Conservation (phyloP, 2,888 invertebrate species). For the Carterocephalus palaemon region DNA sequence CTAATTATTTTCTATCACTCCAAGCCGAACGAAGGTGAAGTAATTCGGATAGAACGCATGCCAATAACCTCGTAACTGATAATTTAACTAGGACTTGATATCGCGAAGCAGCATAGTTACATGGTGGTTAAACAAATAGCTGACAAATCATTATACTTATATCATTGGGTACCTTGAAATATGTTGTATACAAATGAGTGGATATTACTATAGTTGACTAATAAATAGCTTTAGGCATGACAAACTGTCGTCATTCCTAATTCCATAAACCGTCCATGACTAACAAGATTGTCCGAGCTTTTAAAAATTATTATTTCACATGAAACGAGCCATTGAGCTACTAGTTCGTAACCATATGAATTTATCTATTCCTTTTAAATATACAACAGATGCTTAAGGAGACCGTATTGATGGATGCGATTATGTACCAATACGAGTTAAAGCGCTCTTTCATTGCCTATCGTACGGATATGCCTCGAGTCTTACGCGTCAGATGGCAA, state of each 20-base stretch:
- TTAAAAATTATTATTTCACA: too few relatives aligned
- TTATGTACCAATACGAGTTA: conserved; percentile 43
- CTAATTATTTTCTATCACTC: conserved; percentile 12
- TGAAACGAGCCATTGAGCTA: too few relatives aligned
- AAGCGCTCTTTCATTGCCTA: conserved; percentile 58
- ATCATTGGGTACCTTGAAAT: too few relatives aligned
- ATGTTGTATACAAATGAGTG: too few relatives aligned
- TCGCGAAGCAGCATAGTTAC: conserved; percentile 6
- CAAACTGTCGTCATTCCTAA: too few relatives aligned
- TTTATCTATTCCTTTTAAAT: conserved; percentile 25
- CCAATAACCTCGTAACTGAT: conserved; percentile 40
- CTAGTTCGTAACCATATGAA: conserved; percentile 12
- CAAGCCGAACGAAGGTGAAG: conserved; percentile 2
- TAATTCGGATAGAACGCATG: conserved; percentile 33
- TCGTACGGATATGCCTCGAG: conserved; percentile 36
- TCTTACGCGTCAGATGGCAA: conserved; percentile 39
- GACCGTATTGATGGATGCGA: conserved; percentile 37
- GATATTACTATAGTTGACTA: too few relatives aligned
- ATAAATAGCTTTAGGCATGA: too few relatives aligned
- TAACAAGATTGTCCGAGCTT: too few relatives aligned
- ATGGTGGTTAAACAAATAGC: background rate
- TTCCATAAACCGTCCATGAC: too few relatives aligned
- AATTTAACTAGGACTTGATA: conserved; percentile 20
- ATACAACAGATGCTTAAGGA: conserved; percentile 39
- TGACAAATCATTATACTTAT: too few relatives aligned